Base-by-base conservation (phyloP, 2,888 invertebrate species). In the Lymantria dispar region DNA sequence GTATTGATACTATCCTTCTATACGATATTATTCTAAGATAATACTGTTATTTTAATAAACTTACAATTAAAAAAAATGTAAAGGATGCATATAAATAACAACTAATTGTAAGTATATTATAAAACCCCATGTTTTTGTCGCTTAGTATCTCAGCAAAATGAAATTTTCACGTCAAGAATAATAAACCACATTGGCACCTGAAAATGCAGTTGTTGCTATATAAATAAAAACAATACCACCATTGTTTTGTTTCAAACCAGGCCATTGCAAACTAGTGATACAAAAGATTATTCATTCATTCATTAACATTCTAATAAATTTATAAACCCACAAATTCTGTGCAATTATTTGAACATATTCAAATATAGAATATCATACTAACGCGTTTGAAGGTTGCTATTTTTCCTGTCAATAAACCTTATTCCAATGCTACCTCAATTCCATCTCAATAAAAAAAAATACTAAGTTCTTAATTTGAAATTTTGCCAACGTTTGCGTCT, bases 381-480 rank as follows among this genome's bases (percentile, higher is more conserved):
- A 36, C 43, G n/a, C 44, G 0, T n/a, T 8, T 5, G 13, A 47
- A 14, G 12, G 22, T 38, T 41, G 8, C n/a, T 29, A 42, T 42
- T 55, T 51, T 54, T 53, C 56, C 50, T 50, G 31, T 39, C 13
- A 38, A 36, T 11, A 50, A 43, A 43, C 12, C 42, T 52, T 42
- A 43, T 39, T 22, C 22, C 22, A 22, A 43, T 41, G 52, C 42
- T 43, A n/a, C 38, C 33, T 55, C 42, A 36, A 55, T 62, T 52
- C 45, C 7, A 47, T 12, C 47, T 40, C 36, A 8, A 40, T 48
- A 48, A 45, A 54, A 60, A 57, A 58, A 56, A 58, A 54, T 60
- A 52, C 57, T 62, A 58, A 55, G 52, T 54, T 66, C 60, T 58
- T 58, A 55, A 70, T 69, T 76, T 75, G 62, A 72, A 67, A 73